A percentile compares a stretch with the other conserved stretches of the same genome.
Conservation (phyloP, 2,797 vertebrate species). For the Poecilia gillii region DNA sequence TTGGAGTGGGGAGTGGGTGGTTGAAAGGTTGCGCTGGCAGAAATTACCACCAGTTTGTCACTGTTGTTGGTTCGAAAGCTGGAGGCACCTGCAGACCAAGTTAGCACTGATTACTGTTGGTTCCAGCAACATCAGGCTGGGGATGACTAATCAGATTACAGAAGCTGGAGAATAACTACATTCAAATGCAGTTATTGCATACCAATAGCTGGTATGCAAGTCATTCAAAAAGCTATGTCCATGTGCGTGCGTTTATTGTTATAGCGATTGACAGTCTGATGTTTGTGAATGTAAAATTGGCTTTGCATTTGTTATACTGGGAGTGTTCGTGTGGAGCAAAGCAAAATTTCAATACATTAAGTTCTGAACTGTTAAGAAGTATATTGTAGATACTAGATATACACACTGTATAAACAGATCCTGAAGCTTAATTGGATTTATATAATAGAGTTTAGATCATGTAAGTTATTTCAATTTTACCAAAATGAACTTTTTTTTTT, state of each 20-base stretch:
- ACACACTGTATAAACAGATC: background rate
- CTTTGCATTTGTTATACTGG: constrained; percentile 53
- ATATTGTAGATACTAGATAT: background rate
- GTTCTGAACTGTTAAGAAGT: constrained; percentile 42
- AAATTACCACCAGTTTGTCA: constrained; percentile 66
- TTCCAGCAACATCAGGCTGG: constrained; percentile 52
- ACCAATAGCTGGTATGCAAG: constrained; percentile 47
- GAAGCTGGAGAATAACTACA: constrained; percentile 57
- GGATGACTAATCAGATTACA: constrained; percentile 62
- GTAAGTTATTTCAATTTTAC: background rate
- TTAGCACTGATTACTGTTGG: constrained; percentile 55
- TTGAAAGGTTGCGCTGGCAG: constrained; percentile 59
- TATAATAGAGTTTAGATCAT: background rate
- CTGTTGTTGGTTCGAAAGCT: constrained; percentile 49
- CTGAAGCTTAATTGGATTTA: background rate
- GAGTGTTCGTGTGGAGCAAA: constrained; percentile 44
- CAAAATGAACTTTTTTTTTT: background rate
- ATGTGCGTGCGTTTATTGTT: constrained; percentile 45
- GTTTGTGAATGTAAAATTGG: constrained; percentile 57
- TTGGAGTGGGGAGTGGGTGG: constrained; percentile 66
- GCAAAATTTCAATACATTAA: constrained; percentile 55
- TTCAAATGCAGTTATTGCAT: constrained; percentile 31
- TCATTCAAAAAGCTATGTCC: constrained; percentile 34
- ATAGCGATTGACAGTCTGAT: constrained; percentile 51
- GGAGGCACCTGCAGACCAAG: constrained; percentile 51